Evolutionary conservation across 1,140 invertebrate genomes (phyloP), one percentile per base, ranked within the genome.

Genomic region (Pseudobourletiella spinata): DNA sequence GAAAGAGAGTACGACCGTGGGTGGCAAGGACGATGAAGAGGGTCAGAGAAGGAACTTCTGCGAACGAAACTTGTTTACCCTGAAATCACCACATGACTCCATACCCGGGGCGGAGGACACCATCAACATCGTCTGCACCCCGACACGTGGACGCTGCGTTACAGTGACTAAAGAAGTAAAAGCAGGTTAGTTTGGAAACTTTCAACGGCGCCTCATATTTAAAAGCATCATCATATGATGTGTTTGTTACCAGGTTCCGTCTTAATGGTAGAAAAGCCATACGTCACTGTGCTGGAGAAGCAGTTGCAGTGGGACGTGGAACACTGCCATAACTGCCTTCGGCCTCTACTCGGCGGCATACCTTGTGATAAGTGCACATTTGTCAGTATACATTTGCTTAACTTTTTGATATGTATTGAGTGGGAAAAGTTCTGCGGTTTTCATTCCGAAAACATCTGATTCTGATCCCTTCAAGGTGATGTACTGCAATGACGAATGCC

Each of bases 301-400:
- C 24, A 57, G 30, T 22, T 48, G 11, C 14, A 11, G 22, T 11
- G 58, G 56, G 57, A 68, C n/a, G 32, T 29, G 1, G 51, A 59
- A 16, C 54, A 63, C 22, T 68, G 66, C 44, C 59, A 65, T 35
- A 51, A n/a, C 18, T 68, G 66, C 25, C 57, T 16, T 1, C 54
- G 30, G 15, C 4, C 1, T 4, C 24, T 65, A 1, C 30, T 62
- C 1, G 55, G n/a, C 25, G 63, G 59, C 6, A 59, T 65, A 32
- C 59, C 66, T 18, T 68, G 66, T 30, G n/a, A 25, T 4, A 8
- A 29, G 3, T 68, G 66, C 44, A 58, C 59, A 16, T 68, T 68
- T 65, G 66, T 65, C 62, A 68, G 61, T 39, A 39, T 39, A 39
- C 2, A 15, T 32, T 39, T 39, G 32, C 32, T 8, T 8, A 39